A percentile compares a stretch with the other conserved stretches of the same genome.
Conservation (phyloP, 2,113 vertebrate species). For the Garra rufa region DNA sequence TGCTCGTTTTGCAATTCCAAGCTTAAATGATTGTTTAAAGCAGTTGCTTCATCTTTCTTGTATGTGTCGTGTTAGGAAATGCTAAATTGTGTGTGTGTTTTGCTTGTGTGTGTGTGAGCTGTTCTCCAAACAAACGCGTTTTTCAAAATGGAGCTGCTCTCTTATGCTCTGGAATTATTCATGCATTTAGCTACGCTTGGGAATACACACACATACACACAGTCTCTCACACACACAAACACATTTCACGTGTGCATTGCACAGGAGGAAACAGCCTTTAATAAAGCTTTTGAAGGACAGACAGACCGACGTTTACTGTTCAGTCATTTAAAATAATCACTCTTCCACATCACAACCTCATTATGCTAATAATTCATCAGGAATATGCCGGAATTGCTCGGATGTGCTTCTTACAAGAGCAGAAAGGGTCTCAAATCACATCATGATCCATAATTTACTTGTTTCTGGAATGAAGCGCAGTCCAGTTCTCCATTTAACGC, state of each 20-base stretch:
- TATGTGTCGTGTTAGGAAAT: neutral
- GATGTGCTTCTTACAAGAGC: neutral
- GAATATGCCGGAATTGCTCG: neutral
- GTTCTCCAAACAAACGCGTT: constrained; percentile 27
- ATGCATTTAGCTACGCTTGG: constrained; percentile 35
- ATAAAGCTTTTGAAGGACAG: neutral
- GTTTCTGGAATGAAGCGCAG: neutral
- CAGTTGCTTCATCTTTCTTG: neutral
- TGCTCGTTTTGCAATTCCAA: neutral
- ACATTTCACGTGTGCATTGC: neutral
- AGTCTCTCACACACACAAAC: neutral
- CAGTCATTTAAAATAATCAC: neutral
- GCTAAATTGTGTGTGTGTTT: neutral
- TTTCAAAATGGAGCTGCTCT: constrained; percentile 40
- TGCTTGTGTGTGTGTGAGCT: neutral
- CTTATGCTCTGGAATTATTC: constrained; percentile 41
- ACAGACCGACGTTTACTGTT: neutral
- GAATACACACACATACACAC: constrained; percentile 22
- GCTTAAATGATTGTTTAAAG: neutral
- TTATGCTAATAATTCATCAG: constrained; percentile 5
- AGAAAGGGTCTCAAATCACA: neutral
- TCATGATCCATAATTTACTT: neutral
- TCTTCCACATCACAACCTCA: neutral
- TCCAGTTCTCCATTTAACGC: neutral
- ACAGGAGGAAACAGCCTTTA: neutral